These are phyloP conservation scores for Diabrotica undecimpunctata DNA, from an alignment of 1,140 invertebrate genomes.

Conservation along the genomic window DNA sequence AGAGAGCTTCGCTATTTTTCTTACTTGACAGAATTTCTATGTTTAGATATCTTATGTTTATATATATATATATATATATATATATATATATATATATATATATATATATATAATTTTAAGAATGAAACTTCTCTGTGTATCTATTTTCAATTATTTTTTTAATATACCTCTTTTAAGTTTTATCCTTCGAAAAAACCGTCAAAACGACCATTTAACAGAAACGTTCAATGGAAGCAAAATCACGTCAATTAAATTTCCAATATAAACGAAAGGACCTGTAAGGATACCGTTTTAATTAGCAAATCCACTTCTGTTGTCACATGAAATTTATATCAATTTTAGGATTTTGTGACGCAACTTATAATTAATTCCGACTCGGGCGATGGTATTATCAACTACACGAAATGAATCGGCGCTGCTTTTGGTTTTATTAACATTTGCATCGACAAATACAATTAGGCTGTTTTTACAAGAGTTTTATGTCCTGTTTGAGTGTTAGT, in stretches of 20 bases:
- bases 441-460: conserved; percentile 16
- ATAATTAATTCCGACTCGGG: neutral
- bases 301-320: neutral
- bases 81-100: too few relatives aligned
- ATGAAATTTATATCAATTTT: neutral
- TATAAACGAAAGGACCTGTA: neutral
- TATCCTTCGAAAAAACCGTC: too few relatives aligned
- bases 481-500: conserved; percentile 9
- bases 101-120: too few relatives aligned
- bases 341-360: neutral
- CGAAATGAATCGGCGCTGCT: neutral
- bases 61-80: too few relatives aligned
- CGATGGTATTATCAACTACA: neutral
- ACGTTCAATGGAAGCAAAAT: neutral
- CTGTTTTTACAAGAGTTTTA: conserved; percentile 11
- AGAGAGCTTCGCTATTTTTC: too few relatives aligned
- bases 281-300: neutral
- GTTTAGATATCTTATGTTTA: too few relatives aligned
- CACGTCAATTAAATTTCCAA: neutral
- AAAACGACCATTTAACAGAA: neutral
- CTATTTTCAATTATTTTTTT: too few relatives aligned
- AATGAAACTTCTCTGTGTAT: too few relatives aligned
- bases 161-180: too few relatives aligned
- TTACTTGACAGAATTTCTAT: too few relatives aligned
- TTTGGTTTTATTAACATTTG: conserved; percentile 11